Conservation (phyloP, 2,888 invertebrate species). For the Philhelius pedissequus region DNA sequence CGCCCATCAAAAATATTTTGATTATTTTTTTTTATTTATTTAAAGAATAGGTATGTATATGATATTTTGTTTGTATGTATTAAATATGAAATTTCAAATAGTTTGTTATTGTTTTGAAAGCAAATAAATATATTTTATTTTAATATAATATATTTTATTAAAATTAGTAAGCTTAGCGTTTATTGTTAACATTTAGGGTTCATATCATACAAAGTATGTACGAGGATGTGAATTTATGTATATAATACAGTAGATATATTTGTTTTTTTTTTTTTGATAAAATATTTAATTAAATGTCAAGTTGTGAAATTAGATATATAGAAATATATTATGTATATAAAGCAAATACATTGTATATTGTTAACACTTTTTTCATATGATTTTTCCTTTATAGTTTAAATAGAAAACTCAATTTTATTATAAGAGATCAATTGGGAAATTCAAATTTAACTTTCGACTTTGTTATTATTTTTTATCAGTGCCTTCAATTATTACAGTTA, state of each 20-base stretch:
- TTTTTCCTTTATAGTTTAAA: too few relatives aligned
- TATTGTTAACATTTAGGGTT: slow-evolving; percentile 58
- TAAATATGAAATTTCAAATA: slow-evolving; percentile 27
- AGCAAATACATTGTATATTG: too few relatives aligned
- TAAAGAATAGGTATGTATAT: slow-evolving; percentile 27
- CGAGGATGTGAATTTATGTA: not conserved
- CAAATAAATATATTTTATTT: slow-evolving; percentile 45
- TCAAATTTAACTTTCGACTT: too few relatives aligned
- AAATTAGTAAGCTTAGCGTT: slow-evolving; percentile 50
- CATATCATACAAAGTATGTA: not conserved
- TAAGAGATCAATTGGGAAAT: too few relatives aligned
- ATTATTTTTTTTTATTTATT: not conserved
- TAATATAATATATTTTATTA: not conserved
- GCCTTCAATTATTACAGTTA: too few relatives aligned
- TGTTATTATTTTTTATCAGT: too few relatives aligned
- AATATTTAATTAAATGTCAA: not conserved
- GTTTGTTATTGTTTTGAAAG: slow-evolving; percentile 43
- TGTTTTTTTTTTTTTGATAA: not conserved
- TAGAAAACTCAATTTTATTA: too few relatives aligned
- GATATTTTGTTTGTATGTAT: not conserved
- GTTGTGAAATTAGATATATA: not conserved
- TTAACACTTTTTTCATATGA: too few relatives aligned
- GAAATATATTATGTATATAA: not conserved
- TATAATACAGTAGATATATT: not conserved
- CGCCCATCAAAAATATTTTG: slow-evolving; percentile 67